phyloP scores from a whole-genome alignment of 2,113 vertebrate genomes.

The Hystrix cristata region DNA sequence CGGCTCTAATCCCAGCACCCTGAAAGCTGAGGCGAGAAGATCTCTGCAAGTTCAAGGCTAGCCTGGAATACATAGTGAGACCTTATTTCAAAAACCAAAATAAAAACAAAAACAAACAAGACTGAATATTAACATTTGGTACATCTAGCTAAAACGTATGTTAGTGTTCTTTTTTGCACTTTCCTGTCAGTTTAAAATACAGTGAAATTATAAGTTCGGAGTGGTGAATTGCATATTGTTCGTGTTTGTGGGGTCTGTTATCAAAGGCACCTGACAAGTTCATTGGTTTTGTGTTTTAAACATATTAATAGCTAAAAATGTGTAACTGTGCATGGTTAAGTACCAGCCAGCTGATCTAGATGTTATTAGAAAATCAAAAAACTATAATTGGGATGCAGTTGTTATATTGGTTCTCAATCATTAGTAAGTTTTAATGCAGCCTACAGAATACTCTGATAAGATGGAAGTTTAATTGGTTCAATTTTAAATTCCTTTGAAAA shows the following conservation, averaged over 20 bases:
- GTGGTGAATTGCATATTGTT: not conserved
- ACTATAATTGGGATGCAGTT: slow-evolving; percentile 32
- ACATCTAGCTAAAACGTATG: not conserved
- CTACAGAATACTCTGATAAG: not conserved
- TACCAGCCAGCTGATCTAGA: slow-evolving; percentile 17
- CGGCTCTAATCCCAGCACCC: not conserved
- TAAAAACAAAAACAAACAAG: not conserved
- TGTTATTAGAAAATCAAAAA: slow-evolving; percentile 50
- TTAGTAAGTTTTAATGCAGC: slow-evolving; percentile 41
- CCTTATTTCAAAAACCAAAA: not conserved
- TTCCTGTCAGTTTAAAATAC: slow-evolving; percentile 41
- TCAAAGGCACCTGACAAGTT: not conserved
- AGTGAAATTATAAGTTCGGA: not conserved
- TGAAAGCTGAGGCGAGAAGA: not conserved
- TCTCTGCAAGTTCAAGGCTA: not conserved
- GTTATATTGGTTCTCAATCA: slow-evolving; percentile 53
- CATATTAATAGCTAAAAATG: slow-evolving; percentile 12
- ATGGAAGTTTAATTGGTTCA: slow-evolving; percentile 46
- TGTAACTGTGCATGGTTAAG: slow-evolving; percentile 3
- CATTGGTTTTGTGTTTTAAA: slow-evolving; percentile 30
- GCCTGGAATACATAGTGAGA: not conserved
- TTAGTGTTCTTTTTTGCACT: not conserved
- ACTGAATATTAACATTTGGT: not conserved
- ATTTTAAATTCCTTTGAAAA: slow-evolving; percentile 47
- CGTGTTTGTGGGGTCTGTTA: slow-evolving; percentile 17